phyloP scores from a whole-genome alignment of 2,797 vertebrate species.

The Cephalopachus bancanus region DNA sequence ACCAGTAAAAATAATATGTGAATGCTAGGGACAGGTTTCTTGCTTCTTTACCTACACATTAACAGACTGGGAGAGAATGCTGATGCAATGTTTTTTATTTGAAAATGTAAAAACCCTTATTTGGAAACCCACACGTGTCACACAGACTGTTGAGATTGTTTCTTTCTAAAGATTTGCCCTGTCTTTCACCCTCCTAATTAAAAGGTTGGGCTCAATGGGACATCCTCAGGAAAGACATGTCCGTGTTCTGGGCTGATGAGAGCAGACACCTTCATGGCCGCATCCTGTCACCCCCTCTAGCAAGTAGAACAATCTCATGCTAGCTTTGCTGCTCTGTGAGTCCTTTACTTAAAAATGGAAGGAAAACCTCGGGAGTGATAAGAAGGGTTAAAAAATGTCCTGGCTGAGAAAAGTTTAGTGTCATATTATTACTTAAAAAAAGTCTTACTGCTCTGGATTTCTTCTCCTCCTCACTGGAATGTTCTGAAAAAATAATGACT shows the following conservation, averaged over 20 bases:
- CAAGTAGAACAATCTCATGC: background rate
- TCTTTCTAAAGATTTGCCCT: background rate
- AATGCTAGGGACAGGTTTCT: background rate
- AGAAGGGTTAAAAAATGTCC: background rate
- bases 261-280: background rate
- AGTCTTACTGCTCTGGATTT: too few relatives aligned
- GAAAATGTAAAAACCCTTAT: constrained; percentile 57
- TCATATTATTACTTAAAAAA: background rate
- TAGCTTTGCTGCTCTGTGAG: background rate
- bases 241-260: background rate
- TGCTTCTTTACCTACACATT: background rate
- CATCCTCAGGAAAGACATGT: background rate
- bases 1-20: background rate
- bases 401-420: background rate
- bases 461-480: too few relatives aligned
- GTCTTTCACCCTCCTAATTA: background rate
- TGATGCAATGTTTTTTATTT: background rate
- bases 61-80: background rate
- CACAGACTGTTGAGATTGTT: background rate
- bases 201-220: background rate
- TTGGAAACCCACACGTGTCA: too few relatives aligned
- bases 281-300: accelerated
- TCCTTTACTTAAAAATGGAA: background rate
- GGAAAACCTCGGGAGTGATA: background rate
- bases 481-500: too few relatives aligned